Conservation (phyloP, 2,797 vertebrate species). For the Sphenodon punctatus region DNA sequence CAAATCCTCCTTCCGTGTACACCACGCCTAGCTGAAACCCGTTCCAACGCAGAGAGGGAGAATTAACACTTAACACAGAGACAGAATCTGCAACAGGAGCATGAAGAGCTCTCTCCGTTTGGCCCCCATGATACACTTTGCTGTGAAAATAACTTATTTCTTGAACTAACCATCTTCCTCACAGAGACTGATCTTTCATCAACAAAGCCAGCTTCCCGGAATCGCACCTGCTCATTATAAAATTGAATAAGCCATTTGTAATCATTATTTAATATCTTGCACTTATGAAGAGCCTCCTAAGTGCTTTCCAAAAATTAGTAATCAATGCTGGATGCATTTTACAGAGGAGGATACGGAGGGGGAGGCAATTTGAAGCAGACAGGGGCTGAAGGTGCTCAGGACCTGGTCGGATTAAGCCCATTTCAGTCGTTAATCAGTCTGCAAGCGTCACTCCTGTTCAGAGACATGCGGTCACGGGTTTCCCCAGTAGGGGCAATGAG, state of each 20-base stretch:
- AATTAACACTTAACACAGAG: no score
- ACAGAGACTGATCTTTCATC: neutral
- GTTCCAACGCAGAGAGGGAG: neutral
- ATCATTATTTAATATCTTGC: neutral
- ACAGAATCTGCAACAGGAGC: neutral
- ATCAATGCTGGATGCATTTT: neutral
- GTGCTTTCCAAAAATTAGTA: neutral
- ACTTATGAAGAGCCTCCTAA: neutral
- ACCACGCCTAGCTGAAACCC: constrained; percentile 84
- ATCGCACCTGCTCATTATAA: neutral
- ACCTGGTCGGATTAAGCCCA: no score
- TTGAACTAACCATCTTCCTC: neutral
- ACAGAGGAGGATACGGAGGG: neutral
- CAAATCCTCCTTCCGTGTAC: constrained; percentile 88
- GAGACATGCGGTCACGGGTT: no score
- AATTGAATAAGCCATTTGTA: neutral
- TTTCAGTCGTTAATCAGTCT: no score
- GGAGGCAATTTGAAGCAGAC: neutral
- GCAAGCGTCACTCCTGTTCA: no score
- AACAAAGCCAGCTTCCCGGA: neutral
- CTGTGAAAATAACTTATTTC: neutral
- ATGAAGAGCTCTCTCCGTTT: neutral
- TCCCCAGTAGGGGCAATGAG: no score
- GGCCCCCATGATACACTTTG: neutral
- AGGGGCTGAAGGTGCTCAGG: neutral